Evolutionary conservation across 2,888 invertebrate genomes (phyloP).

Genomic region (Drepanosiphum platanoidis): DNA sequence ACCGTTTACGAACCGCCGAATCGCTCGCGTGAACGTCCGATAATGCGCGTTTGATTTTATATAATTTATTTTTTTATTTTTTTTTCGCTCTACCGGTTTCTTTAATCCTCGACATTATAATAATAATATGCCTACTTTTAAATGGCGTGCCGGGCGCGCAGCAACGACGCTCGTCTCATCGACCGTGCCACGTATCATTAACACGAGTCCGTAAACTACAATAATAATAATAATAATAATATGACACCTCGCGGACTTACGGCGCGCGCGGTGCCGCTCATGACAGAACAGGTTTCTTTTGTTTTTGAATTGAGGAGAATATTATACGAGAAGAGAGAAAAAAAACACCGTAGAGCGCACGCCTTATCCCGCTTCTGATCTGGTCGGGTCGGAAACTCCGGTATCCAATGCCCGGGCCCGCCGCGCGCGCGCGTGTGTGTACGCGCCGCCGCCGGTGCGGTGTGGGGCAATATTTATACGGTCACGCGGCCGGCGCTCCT

Average conservation of each 20-base stretch:
- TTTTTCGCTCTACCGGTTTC: too few species aligned
- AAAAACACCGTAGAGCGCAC: neutral
- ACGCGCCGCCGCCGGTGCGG: neutral
- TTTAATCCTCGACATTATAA: neutral
- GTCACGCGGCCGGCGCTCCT: constrained; percentile 30
- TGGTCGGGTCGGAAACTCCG: constrained; percentile 31
- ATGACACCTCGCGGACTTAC: constrained; percentile 46
- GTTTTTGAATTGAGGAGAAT: constrained; percentile 41
- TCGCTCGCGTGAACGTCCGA: neutral
- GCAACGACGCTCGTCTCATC: constrained; percentile 5
- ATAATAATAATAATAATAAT: constrained; percentile 29
- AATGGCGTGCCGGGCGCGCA: neutral
- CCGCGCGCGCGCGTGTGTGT: neutral
- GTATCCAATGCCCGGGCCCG: constrained; percentile 6
- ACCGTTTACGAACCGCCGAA: neutral
- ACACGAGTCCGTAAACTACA: constrained; percentile 41
- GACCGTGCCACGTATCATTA: constrained; percentile 14
- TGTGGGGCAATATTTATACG: constrained; percentile 24
- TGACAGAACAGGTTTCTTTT: constrained; percentile 52
- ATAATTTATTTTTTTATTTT: neutral
- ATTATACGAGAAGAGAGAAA: too few species aligned
- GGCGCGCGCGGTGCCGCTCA: neutral
- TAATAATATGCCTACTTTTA: neutral
- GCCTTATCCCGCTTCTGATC: constrained; percentile 45
- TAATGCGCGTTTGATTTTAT: too few species aligned